Percentiles rank a stretch among this genome's conserved stretches.
phyloP scores from a whole-genome alignment of 2,888 invertebrate species.

The Zhuqinia jingwanae region DNA sequence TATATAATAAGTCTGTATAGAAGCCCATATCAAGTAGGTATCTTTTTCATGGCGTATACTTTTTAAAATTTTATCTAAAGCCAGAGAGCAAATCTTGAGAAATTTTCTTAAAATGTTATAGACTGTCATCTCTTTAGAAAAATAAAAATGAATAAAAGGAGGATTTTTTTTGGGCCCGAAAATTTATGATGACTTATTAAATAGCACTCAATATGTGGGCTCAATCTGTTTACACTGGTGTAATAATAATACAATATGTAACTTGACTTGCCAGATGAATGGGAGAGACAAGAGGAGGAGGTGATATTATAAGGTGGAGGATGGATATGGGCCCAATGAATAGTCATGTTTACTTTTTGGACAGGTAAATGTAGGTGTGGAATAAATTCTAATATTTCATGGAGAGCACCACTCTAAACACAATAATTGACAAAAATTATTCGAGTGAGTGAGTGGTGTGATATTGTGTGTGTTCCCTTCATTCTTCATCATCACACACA shows the following conservation, averaged over 20 bases:
- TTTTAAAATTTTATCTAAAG: too few species aligned
- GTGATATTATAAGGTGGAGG: conserved; percentile 9
- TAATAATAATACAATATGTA: conserved; percentile 51
- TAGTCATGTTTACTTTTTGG: conserved; percentile 62
- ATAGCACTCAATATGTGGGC: conserved; percentile 64
- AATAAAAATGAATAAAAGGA: background rate
- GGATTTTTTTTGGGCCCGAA: conserved; percentile 9
- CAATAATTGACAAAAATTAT: conserved; percentile 35
- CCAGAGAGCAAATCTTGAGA: too few species aligned
- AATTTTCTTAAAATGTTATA: too few species aligned
- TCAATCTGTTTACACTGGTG: conserved; percentile 57
- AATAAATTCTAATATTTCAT: conserved; percentile 65
- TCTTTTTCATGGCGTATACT: too few species aligned
- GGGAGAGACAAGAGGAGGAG: background rate
- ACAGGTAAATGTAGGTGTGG: conserved; percentile 69
- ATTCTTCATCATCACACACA: background rate
- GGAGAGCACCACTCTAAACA: background rate
- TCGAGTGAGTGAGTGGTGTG: conserved; percentile 26
- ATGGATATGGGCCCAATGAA: conserved; percentile 40
- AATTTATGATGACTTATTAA: conserved; percentile 60
- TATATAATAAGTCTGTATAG: conserved; percentile 35
- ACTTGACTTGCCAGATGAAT: conserved; percentile 36
- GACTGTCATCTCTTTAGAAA: conserved; percentile 13
- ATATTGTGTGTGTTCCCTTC: conserved; percentile 28
- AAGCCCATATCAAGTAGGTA: conserved; percentile 53